These are phyloP conservation scores for Jaculus jaculus DNA, from an alignment of 2,113 vertebrate genomes.

Conservation along the genomic window DNA sequence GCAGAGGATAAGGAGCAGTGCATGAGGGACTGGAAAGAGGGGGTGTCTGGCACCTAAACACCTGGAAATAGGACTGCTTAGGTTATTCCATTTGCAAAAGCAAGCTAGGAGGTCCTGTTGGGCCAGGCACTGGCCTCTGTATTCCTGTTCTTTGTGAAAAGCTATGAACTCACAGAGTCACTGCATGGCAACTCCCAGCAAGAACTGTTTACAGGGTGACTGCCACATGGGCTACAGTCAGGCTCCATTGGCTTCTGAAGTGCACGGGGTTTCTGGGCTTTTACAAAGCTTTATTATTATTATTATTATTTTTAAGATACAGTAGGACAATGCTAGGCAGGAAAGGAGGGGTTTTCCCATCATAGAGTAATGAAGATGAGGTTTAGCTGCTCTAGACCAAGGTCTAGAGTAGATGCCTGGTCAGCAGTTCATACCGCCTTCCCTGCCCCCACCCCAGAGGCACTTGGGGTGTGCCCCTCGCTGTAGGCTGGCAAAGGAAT, in stretches of 20 bases:
- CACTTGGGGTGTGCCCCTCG: background rate
- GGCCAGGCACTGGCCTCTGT: too few relatives aligned
- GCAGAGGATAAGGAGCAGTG: background rate
- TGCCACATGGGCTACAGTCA: accelerated
- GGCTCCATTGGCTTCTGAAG: background rate
- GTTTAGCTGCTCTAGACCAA: background rate
- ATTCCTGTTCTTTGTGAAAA: background rate
- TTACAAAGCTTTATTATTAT: accelerated
- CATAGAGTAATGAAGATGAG: background rate
- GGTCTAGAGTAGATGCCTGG: background rate
- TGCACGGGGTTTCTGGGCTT: background rate
- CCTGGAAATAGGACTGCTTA: accelerated
- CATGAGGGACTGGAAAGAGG: background rate
- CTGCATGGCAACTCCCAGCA: background rate
- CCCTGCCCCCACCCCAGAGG: background rate
- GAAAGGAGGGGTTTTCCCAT: background rate
- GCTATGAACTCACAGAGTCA: accelerated
- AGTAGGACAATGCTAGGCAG: accelerated
- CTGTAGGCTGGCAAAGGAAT: background rate
- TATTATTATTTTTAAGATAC: too few relatives aligned
- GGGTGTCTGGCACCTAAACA: background rate
- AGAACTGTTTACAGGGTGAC: background rate
- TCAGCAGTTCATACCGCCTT: background rate
- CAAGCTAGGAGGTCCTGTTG: too few relatives aligned
- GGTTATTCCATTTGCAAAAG: background rate